Percentiles rank a stretch among this genome's conserved stretches.
Conservation (phyloP, 2,888 invertebrate genomes). For the Mantis religiosa region DNA sequence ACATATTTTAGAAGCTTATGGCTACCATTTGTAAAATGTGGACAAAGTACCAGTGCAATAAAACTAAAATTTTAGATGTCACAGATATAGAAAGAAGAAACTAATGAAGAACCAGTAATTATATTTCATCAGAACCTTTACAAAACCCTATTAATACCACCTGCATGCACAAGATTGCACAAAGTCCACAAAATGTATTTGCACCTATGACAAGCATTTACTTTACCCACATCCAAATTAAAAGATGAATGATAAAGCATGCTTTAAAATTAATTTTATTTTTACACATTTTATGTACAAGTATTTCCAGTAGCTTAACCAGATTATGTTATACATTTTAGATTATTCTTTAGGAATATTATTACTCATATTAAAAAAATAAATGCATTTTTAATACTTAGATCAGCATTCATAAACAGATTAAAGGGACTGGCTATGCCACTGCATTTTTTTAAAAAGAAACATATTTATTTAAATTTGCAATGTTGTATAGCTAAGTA, state of each 20-base stretch:
- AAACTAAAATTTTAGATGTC: not conserved
- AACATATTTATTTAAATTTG: not conserved
- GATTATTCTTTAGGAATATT: too few relatives aligned
- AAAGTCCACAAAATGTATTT: not conserved
- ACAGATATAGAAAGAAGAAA: not conserved
- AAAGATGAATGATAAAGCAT: not conserved
- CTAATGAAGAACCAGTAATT: not conserved
- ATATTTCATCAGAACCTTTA: not conserved
- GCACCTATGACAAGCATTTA: not conserved
- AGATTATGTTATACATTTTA: not conserved
- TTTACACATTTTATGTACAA: not conserved
- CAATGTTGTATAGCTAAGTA: not conserved
- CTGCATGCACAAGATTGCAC: not conserved
- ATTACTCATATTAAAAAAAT: too few relatives aligned
- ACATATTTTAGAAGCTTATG: not conserved
- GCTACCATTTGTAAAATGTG: not conserved
- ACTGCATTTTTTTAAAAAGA: not conserved
- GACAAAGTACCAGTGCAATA: constrained; percentile 8
- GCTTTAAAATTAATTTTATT: not conserved
- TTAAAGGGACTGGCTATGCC: not conserved
- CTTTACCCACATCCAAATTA: not conserved
- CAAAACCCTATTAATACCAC: not conserved
- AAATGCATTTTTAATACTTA: too few relatives aligned
- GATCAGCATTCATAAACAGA: not conserved
- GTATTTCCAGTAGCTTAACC: not conserved